These are phyloP conservation scores for Haliclona indistincta DNA, from an alignment of 37 sponge, comb jelly and placozoan genomes.

Conservation along the genomic window DNA sequence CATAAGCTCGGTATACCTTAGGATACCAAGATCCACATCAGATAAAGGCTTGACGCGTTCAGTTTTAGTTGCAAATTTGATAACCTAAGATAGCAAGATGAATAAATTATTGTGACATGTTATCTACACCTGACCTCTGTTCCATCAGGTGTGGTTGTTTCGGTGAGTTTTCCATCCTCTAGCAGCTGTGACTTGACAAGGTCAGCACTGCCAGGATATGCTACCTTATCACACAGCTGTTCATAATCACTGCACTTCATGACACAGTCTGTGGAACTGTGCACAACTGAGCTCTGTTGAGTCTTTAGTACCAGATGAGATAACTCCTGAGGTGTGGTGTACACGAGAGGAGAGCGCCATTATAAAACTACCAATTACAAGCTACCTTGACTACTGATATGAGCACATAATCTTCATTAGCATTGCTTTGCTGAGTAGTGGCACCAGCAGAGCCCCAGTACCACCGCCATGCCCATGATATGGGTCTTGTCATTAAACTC, in stretches of 20 bases:
- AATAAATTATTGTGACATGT: not conserved
- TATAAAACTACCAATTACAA: not conserved
- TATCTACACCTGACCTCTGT: conserved; percentile 2
- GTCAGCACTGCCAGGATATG: not conserved
- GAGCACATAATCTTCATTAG: conserved; percentile 21
- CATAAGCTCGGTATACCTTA: conserved; percentile 7
- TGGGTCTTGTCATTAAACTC: conserved; percentile 10
- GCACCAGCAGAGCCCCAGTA: too few relatives aligned
- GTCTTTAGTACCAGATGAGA: conserved; percentile 12
- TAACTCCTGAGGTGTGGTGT: conserved; percentile 28
- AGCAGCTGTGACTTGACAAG: conserved; percentile 20
- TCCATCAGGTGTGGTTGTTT: not conserved
- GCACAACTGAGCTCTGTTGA: conserved; percentile 25
- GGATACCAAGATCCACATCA: conserved; percentile 45
- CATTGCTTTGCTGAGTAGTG: not conserved
- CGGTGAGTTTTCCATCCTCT: conserved; percentile 2
- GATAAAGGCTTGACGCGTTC: conserved; percentile 1
- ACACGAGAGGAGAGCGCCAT: not conserved
- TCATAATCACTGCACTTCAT: conserved; percentile 7
- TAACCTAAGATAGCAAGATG: conserved; percentile 23
- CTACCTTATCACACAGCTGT: conserved; percentile 13
- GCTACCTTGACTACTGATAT: conserved; percentile 23
- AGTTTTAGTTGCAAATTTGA: not conserved
- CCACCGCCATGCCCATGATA: conserved; percentile 48
- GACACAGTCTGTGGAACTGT: conserved; percentile 52